Percentiles rank a stretch among this genome's conserved stretches.
These are phyloP conservation scores for Catostomus latipinnis DNA, from an alignment of 2,797 vertebrate genomes.

Conservation along the genomic window DNA sequence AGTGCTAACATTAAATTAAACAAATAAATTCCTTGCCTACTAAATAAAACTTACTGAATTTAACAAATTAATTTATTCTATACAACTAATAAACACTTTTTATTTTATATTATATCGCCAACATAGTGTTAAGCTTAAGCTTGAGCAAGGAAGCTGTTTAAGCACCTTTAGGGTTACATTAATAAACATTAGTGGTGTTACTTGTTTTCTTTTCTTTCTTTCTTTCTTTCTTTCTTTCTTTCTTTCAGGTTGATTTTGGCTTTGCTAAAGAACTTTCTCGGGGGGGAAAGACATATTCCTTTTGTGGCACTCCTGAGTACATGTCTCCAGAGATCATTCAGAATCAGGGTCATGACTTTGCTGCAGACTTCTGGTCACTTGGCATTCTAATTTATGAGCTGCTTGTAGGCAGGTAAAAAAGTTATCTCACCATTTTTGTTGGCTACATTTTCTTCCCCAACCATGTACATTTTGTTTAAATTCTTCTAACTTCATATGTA, in stretches of 20 bases:
- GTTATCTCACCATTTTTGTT: no score
- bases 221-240: not conserved
- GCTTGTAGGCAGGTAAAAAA: constrained; percentile 78
- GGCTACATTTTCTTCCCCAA: no score
- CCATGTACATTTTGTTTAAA: no score
- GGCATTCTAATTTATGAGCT: constrained; percentile 83
- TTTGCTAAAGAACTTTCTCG: constrained; percentile 82
- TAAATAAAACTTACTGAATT: no score
- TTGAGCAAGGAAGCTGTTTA: no score
- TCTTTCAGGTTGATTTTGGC: constrained; percentile 84
- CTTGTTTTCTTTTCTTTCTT: not conserved
- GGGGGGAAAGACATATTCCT: constrained; percentile 86
- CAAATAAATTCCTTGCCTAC: no score
- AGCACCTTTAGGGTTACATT: not conserved
- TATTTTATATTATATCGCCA: no score
- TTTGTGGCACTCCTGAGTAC: constrained; percentile 86
- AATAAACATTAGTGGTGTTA: not conserved
- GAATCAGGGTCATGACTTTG: constrained; percentile 86
- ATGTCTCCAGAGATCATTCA: constrained; percentile 86
- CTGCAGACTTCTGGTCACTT: constrained; percentile 86
- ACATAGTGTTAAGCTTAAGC: no score
- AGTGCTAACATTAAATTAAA: no score
- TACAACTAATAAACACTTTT: no score
- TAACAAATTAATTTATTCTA: no score
- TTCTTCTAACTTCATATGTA: no score